A percentile compares a stretch with the other conserved stretches of the same genome.
Conservation (phyloP, 2,797 vertebrate species). For the Scolopax bukidnonensis region DNA sequence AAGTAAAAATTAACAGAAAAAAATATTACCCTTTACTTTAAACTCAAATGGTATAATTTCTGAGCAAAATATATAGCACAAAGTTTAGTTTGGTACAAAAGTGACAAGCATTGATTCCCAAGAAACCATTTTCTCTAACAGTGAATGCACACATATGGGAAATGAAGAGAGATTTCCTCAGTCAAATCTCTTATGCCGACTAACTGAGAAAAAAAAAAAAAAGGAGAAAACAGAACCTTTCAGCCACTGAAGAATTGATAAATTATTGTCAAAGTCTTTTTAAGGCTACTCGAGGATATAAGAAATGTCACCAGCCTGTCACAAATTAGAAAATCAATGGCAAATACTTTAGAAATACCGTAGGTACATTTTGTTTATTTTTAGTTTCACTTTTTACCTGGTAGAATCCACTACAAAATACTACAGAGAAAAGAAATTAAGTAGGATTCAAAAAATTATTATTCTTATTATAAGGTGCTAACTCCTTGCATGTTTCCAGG, state of each 20-base stretch:
- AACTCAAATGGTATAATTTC: background rate
- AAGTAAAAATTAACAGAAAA: background rate
- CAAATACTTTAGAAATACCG: background rate
- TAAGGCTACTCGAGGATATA: background rate
- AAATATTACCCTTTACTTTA: background rate
- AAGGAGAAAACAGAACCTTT: background rate
- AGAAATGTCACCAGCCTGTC: background rate
- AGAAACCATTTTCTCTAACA: background rate
- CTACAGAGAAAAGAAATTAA: background rate
- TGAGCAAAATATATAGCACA: background rate
- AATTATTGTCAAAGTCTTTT: background rate
- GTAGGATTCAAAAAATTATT: background rate
- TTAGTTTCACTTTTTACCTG: background rate
- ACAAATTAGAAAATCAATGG: background rate
- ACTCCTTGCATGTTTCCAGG: background rate
- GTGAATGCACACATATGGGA: background rate
- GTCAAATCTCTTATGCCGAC: background rate
- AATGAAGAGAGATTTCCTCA: background rate
- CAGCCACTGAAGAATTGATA: background rate
- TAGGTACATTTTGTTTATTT: background rate
- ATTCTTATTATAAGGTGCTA: background rate
- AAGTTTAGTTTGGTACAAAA: background rate
- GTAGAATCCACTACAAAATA: background rate
- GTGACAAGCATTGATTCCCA: background rate
- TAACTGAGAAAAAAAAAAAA: background rate